Evolutionary conservation across 2,113 vertebrate species (phyloP), one percentile per base, ranked within the genome.

Genomic region (Solea senegalensis): DNA sequence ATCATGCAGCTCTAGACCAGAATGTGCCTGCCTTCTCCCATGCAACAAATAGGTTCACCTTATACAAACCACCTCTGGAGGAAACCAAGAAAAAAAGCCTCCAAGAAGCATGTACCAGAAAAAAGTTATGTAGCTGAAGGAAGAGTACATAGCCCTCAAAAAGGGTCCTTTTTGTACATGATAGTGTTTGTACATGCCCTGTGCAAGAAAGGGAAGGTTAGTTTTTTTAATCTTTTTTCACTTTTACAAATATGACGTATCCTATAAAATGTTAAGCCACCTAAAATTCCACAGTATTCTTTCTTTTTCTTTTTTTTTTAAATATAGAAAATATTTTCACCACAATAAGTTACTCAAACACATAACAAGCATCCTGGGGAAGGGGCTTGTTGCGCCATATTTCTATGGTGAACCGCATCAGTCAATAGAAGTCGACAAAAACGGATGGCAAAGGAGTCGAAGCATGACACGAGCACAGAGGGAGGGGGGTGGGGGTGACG

Each of bases 1-100:
- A 88, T 98, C 97, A 99, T 99, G 98, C 98, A 98, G 95, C 94
- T 96, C 94, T 96, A 96, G 90, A 95, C 95, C 95, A 95, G 90
- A 93, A 94, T 84, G 69, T 91, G 94, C 96, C 96, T 94, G 95
- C 94, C 94, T 94, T 95, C 95, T 96, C 95, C 95, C 98, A 99
- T 99, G 97, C 98, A 98, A 97, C 94, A 95, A 94, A 96, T 95
- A 97, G 94, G 92, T 95, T 95, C 93, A 94, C 88, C 92, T 94
- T 94, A 86, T 94, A 95, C 93, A 93, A 83, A 83, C 69, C 82
- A 69, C 79, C 84, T 81, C 84, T 13, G 92, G 93, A 95, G 94
- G 93, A 93, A 94, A 59, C 95, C 87, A 91, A 91, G 88, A 93
- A 94, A 92, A 90, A 93, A 91, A 88, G 91, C 93, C 93, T 86